Base-by-base conservation (phyloP, 2,797 vertebrate genomes). In the Silurus aristotelis region DNA sequence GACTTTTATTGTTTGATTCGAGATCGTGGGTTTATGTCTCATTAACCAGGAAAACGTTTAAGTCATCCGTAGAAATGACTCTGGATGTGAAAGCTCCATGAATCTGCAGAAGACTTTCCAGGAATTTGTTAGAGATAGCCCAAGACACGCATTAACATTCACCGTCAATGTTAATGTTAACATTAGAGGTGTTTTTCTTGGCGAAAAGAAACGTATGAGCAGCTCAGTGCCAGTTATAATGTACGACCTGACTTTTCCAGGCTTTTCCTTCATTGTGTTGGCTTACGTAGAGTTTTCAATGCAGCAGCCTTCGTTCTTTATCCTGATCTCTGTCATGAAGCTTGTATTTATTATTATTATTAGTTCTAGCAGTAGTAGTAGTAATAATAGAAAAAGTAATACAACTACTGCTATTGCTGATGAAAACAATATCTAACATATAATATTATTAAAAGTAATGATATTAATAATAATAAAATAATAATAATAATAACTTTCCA, bases 41-140 rank as follows among this genome's bases (percentile, higher is more conserved):
- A 85, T 85, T 88, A 88, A 68, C 64, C 58, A 25, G 76, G 55
- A 66, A 79, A 82, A 80, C 15, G 72, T 64, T 66, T 83, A 12
- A 71, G 25, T 43, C 63, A 60, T 73, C 58, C 43, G 10, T 63
- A 83, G 82, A 66, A 84, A 84, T 77, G 63, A 64, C 83, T 82
- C 75, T 83, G 38, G 38, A 4, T 52, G 48, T 52, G 48, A 77
- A 55, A 55, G 13, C 80, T 83, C 25, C 27, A 19, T 83, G 66
- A 81, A 52, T 83, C 31, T 83, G 66, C 7, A 13, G 71, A 43
- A 22, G 61, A 52, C 43, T 85, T 88, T 86, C 80, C 87, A 88
- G 83, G 31, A 68, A 87, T 68, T 82, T 82, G 27, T 88, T 83
- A 63, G 79, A 75, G 81, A 87, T 17, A 27, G 56, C n/a, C 78